A percentile compares a stretch with the other conserved stretches of the same genome.
Evolutionary conservation across 2,888 invertebrate genomes (phyloP).

Genomic region (Epicampocera succincta): DNA sequence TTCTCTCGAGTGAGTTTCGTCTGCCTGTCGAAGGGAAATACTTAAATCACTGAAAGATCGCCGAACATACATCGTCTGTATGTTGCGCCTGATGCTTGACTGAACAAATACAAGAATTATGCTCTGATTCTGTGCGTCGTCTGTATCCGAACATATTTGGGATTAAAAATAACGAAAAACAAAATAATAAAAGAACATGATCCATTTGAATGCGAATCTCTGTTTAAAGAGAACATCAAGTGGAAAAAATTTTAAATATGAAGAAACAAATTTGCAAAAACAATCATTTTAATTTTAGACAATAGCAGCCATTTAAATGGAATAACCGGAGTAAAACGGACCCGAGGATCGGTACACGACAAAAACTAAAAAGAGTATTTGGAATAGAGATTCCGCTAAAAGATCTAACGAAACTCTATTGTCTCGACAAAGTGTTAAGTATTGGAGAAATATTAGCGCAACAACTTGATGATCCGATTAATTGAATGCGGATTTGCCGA

Average conservation of each 20-base stretch:
- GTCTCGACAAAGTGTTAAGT: no score
- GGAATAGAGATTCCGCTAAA: no score
- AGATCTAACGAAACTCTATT: no score
- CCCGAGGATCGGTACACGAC: background rate
- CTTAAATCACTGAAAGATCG: conserved; percentile 32
- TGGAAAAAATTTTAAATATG: conserved; percentile 7
- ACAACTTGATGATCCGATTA: no score
- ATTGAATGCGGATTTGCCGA: no score
- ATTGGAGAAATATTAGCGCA: no score
- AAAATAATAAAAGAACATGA: conserved; percentile 3
- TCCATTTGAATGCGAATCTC: conserved; percentile 45
- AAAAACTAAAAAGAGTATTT: no score
- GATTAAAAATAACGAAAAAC: background rate
- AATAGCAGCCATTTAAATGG: conserved; percentile 12
- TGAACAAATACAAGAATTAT: conserved; percentile 65
- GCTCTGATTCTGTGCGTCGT: conserved; percentile 52
- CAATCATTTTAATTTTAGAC: conserved; percentile 19
- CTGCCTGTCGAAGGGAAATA: conserved; percentile 4
- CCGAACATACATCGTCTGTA: conserved; percentile 12
- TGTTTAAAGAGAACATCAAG: conserved; percentile 20
- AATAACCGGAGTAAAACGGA: background rate
- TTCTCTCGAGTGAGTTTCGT: conserved; percentile 39
- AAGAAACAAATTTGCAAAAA: conserved; percentile 37
- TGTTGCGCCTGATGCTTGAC: conserved; percentile 55
- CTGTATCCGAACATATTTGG: conserved; percentile 20